A percentile compares a stretch with the other conserved stretches of the same genome.
phyloP scores from a whole-genome alignment of 2,888 invertebrate species.

The Hirtodrosophila trivittata region DNA sequence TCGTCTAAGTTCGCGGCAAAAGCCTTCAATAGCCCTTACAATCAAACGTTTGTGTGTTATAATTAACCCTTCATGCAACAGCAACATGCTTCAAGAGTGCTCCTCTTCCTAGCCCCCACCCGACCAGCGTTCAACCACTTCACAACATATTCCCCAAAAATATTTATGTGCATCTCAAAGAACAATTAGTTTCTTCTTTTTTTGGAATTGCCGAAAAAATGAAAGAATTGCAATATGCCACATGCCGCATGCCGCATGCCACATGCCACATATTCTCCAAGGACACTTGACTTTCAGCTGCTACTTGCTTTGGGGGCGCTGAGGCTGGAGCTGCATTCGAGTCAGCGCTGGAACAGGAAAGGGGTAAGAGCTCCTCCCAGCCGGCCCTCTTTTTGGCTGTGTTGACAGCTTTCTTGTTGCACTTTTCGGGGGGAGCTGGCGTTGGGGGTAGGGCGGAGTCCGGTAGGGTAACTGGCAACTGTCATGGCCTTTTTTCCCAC shows the following conservation, averaged over 20 bases:
- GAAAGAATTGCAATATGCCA: constrained; percentile 73
- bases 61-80: constrained; percentile 67
- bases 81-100: constrained; percentile 65
- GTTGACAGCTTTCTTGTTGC: constrained; percentile 74
- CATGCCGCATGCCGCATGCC: constrained; percentile 34
- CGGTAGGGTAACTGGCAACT: constrained; percentile 21
- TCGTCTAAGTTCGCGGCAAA: too few species aligned
- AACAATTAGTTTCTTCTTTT: constrained; percentile 65
- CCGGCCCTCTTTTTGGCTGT: constrained; percentile 28
- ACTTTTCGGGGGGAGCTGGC: constrained; percentile 30
- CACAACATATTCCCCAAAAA: constrained; percentile 23
- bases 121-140: constrained; percentile 33
- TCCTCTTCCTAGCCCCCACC: constrained; percentile 2
- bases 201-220: constrained; percentile 64
- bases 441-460: background rate
- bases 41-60: constrained; percentile 49
- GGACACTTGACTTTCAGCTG: constrained; percentile 79
- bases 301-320: constrained; percentile 51
- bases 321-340: constrained; percentile 27
- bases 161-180: constrained; percentile 21
- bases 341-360: background rate
- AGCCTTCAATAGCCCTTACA: constrained; percentile 4
- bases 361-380: too few species aligned
- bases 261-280: constrained; percentile 73
- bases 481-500: constrained; percentile 48